These are phyloP conservation scores for Oplegnathus fasciatus DNA, from an alignment of 2,113 vertebrate species.

Conservation along the genomic window DNA sequence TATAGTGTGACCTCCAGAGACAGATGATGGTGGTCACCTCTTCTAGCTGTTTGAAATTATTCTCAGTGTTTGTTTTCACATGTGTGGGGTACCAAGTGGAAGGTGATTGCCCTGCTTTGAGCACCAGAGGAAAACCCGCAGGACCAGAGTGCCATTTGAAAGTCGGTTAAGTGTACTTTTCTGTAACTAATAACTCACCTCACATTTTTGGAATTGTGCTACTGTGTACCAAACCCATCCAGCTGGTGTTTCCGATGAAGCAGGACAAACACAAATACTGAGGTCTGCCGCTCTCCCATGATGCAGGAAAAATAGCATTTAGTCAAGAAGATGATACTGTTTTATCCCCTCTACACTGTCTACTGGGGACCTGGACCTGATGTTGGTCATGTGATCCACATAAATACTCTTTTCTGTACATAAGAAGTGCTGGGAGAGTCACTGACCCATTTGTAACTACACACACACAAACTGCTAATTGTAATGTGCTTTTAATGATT, in stretches of 20 bases:
- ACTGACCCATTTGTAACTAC: constrained; percentile 64
- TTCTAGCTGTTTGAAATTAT: constrained; percentile 50
- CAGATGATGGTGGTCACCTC: constrained; percentile 47
- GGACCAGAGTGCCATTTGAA: constrained; percentile 77
- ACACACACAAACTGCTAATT: constrained; percentile 68
- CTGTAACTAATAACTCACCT: constrained; percentile 40
- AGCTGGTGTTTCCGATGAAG: constrained; percentile 39
- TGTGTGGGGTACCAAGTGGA: constrained; percentile 12
- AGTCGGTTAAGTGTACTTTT: constrained; percentile 73
- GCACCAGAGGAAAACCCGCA: constrained; percentile 34
- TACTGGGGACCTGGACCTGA: constrained; percentile 67
- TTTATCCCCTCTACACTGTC: constrained; percentile 29
- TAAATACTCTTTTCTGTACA: constrained; percentile 53
- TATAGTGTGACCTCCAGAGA: constrained; percentile 63
- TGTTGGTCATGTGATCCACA: constrained; percentile 58
- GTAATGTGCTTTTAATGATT: constrained; percentile 76
- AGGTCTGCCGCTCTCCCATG: constrained; percentile 38
- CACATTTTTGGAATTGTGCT: constrained; percentile 22
- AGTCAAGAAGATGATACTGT: constrained; percentile 25
- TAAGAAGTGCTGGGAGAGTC: constrained; percentile 66
- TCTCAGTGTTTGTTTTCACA: constrained; percentile 70
- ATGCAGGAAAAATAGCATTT: constrained; percentile 51
- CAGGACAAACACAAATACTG: constrained; percentile 3
- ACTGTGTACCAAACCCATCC: constrained; percentile 28
- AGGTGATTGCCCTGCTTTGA: constrained; percentile 18